A percentile compares a stretch with the other conserved stretches of the same genome.
Evolutionary conservation across 2,797 vertebrate genomes (phyloP).

Genomic region (Enteromius anoplus): DNA sequence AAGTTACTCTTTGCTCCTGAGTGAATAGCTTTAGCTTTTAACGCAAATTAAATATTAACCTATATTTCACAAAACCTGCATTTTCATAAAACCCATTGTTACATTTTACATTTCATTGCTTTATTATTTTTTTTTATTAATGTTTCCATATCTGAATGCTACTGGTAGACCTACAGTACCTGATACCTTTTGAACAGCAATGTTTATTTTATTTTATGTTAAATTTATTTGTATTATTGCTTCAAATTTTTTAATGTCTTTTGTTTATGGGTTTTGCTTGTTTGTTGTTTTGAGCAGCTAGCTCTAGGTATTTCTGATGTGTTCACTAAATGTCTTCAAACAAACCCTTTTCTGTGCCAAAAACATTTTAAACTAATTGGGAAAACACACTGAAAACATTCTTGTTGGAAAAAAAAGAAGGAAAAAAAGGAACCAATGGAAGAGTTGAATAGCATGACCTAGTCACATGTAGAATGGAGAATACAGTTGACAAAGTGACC

Average conservation of each 20-base stretch:
- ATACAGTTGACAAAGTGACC: neutral
- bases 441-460: neutral
- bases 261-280: no score
- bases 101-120: no score
- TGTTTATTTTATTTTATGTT: no score
- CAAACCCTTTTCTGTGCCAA: neutral
- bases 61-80: no score
- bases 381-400: neutral
- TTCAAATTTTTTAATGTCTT: no score
- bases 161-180: neutral
- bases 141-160: neutral
- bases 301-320: neutral
- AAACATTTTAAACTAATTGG: neutral
- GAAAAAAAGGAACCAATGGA: neutral
- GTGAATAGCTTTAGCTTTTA: no score
- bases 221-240: neutral
- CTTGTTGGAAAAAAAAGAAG: neutral
- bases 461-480: neutral
- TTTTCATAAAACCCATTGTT: no score
- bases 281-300: neutral
- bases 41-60: no score
- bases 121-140: neutral
- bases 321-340: constrained; percentile 22
- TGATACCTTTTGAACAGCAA: neutral
- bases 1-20: no score